These are phyloP conservation scores for Eumacrocentrus americanus DNA, from an alignment of 2,888 invertebrate genomes.

Conservation along the genomic window DNA sequence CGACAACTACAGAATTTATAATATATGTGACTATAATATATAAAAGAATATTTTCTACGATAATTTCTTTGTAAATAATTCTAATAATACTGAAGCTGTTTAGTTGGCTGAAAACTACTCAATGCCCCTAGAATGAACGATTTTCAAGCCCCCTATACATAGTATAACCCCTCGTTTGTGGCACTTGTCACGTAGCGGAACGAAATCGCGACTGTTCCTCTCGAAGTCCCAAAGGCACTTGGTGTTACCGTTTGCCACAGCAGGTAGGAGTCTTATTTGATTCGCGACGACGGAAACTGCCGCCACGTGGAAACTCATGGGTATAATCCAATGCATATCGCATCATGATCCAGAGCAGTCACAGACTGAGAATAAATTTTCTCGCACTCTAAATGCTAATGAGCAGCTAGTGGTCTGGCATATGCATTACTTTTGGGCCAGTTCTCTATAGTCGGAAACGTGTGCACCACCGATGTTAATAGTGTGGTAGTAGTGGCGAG, in stretches of 20 bases:
- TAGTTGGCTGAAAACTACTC: neutral
- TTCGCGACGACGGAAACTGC: neutral
- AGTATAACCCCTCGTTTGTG: neutral
- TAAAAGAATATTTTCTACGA: too few relatives aligned
- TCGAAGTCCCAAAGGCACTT: neutral
- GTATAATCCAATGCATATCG: conserved; percentile 50
- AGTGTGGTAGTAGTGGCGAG: neutral
- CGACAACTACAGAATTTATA: too few relatives aligned
- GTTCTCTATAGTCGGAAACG: neutral
- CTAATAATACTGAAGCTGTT: neutral
- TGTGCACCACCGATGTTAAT: neutral
- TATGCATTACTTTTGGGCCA: conserved; percentile 16
- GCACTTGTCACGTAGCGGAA: neutral
- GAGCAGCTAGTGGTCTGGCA: conserved; percentile 35
- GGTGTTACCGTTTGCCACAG: neutral
- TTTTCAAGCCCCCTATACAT: neutral
- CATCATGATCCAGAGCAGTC: conserved; percentile 46
- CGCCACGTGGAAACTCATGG: conserved; percentile 1
- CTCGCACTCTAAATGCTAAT: conserved; percentile 54
- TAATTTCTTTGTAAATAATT: too few relatives aligned
- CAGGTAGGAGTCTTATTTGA: conserved; percentile 4
- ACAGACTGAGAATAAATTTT: conserved; percentile 48
- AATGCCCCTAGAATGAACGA: neutral
- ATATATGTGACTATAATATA: too few relatives aligned
- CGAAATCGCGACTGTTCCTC: neutral